Evolutionary conservation across 2,888 invertebrate genomes (phyloP).

Genomic region (Rhagonycha lutea): DNA sequence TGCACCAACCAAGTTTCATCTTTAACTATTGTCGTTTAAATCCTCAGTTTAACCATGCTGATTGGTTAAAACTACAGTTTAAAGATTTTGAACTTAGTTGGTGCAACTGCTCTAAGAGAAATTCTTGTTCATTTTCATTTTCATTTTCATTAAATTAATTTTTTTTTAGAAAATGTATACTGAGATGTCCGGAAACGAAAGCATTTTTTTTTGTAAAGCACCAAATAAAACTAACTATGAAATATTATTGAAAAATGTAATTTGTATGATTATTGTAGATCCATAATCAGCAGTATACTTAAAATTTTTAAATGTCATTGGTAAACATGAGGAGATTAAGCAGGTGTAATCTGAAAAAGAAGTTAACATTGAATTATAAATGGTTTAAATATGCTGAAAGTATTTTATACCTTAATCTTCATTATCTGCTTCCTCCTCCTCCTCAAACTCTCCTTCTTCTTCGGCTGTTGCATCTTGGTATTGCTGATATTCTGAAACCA

Average conservation of each 20-base stretch:
- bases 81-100: too few relatives aligned
- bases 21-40: too few relatives aligned
- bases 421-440: constrained; percentile 73
- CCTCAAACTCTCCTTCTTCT: constrained; percentile 81
- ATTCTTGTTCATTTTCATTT: not conserved
- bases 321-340: not conserved
- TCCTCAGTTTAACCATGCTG: too few relatives aligned
- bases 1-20: too few relatives aligned
- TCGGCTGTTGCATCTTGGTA: constrained; percentile 89
- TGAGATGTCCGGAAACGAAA: not conserved
- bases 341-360: not conserved
- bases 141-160: not conserved
- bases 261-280: not conserved
- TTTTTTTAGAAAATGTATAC: not conserved
- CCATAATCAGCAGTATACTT: not conserved
- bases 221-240: not conserved
- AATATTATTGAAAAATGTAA: not conserved
- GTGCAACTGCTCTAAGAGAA: not conserved
- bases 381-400: not conserved
- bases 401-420: constrained; percentile 48
- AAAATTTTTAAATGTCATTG: not conserved
- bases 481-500: constrained; percentile 92
- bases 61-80: too few relatives aligned
- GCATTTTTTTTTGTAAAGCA: not conserved
- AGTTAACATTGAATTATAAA: not conserved